Base-by-base conservation (phyloP, 2,113 vertebrate species). In the Lagopus leucura region DNA sequence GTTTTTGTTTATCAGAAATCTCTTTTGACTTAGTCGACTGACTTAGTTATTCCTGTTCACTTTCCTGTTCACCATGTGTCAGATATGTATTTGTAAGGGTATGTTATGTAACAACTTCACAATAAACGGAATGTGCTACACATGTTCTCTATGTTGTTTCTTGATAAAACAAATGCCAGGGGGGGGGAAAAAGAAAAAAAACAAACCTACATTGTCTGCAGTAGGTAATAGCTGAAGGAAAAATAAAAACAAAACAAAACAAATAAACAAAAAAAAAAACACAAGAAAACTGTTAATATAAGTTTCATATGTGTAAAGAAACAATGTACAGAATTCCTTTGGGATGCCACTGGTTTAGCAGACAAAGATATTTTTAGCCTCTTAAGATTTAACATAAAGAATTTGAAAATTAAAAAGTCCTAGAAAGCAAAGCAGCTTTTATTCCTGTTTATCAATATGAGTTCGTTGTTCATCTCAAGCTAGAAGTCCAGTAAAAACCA, bases 351-450 rank as follows among this genome's bases (percentile, higher is more conserved):
- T 15, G n/a, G 20, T 13, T 19, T 67, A 89, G 43, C 24, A 40
- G 38, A 40, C 1, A 92, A 48, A 92, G 32, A 79, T 13, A 10
- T 27, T 89, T 79, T 72, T 36, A 64, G 65, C 5, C 21, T 77
- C 77, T 52, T 24, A 85, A 70, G 66, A 85, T 82, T 54, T 72
- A 10, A 5, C 32, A 52, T 24, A 5, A 87, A 24, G 69, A 82
- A 67, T 32, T 32, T 84, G 43, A 20, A 92, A 70, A 76, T 86
- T 61, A 52, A 67, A 90, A 72, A 95, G 77, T 76, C 72, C 28
- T 92, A 86, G 18, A 80, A 88, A 76, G n/a, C 8, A 90, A 65
- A 82, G n/a, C 67, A 71, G 54, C 57, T 89, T 76, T 88, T 52
- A 54, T 78, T 71, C 1, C 86, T 91, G 8, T 87, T 79, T 55